phyloP scores from a whole-genome alignment of 2,888 invertebrate species.

The Rugalucina vietnamica region DNA sequence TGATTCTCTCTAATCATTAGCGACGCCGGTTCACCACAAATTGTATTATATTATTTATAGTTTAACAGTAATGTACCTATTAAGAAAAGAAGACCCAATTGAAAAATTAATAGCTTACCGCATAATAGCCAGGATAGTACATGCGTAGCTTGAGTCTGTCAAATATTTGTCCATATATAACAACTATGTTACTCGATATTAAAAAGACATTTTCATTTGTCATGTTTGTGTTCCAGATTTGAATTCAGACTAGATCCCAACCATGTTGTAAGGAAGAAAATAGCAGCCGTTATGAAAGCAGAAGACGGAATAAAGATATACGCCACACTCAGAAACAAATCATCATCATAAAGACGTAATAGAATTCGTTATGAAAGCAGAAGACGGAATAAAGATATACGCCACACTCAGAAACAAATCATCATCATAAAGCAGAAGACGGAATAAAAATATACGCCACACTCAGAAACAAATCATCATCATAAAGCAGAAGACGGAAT shows the following conservation, averaged over 20 bases:
- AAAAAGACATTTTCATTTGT: too few relatives aligned
- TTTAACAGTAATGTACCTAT: too few relatives aligned
- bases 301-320: slow-evolving; percentile 38
- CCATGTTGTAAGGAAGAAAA: slow-evolving; percentile 20
- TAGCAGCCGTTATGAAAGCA: slow-evolving; percentile 42
- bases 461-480: not conserved
- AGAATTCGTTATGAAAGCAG: slow-evolving; percentile 39
- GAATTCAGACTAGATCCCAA: slow-evolving; percentile 21
- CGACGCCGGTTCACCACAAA: too few relatives aligned
- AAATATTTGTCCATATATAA: too few relatives aligned
- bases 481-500: too few relatives aligned
- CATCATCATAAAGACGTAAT: not conserved
- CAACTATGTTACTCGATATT: too few relatives aligned
- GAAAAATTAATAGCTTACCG: too few relatives aligned
- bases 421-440: slow-evolving; percentile 13
- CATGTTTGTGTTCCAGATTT: slow-evolving; percentile 7
- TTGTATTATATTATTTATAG: too few relatives aligned
- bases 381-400: slow-evolving; percentile 35
- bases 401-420: slow-evolving; percentile 8
- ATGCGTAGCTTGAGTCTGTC: too few relatives aligned
- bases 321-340: slow-evolving; percentile 6
- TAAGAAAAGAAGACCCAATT: too few relatives aligned
- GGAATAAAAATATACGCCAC: slow-evolving; percentile 41
- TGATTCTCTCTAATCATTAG: too few relatives aligned
- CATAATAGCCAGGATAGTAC: too few relatives aligned